Percentiles rank a stretch among this genome's conserved stretches.
Conservation (phyloP, 2,797 vertebrate species). For the Coilia nasus region DNA sequence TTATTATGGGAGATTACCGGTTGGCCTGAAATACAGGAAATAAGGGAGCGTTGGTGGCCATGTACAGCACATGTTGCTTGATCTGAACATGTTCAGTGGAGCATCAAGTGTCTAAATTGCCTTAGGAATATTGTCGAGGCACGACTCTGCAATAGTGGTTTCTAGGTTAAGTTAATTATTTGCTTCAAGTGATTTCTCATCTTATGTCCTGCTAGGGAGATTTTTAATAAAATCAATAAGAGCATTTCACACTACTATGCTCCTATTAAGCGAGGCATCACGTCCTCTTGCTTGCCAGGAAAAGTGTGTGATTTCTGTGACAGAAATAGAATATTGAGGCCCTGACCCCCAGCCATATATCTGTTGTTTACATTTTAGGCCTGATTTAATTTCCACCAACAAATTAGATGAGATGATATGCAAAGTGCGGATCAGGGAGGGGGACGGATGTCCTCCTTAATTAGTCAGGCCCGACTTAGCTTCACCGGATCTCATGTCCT, state of each 20-base stretch:
- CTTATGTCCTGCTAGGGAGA: background rate
- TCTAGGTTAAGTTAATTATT: background rate
- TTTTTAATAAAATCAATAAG: background rate
- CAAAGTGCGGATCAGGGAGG: background rate
- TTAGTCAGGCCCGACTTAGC: background rate
- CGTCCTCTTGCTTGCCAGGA: background rate
- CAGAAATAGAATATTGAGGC: background rate
- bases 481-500: background rate
- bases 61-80: background rate
- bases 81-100: background rate
- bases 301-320: background rate
- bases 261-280: background rate
- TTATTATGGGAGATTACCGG: no score
- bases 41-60: no score
- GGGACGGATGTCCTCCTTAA: background rate
- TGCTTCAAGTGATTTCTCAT: background rate
- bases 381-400: slow-evolving; percentile 17
- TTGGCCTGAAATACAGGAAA: no score
- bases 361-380: background rate
- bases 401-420: slow-evolving; percentile 21
- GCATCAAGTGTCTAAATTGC: background rate
- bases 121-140: background rate
- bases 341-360: background rate
- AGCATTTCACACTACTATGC: background rate
- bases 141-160: background rate